Percentiles rank a stretch among this genome's conserved stretches.
These are phyloP conservation scores for Eunapius fragilis DNA, from an alignment of 37 sponge, comb jelly and placozoan genomes.

Conservation along the genomic window DNA sequence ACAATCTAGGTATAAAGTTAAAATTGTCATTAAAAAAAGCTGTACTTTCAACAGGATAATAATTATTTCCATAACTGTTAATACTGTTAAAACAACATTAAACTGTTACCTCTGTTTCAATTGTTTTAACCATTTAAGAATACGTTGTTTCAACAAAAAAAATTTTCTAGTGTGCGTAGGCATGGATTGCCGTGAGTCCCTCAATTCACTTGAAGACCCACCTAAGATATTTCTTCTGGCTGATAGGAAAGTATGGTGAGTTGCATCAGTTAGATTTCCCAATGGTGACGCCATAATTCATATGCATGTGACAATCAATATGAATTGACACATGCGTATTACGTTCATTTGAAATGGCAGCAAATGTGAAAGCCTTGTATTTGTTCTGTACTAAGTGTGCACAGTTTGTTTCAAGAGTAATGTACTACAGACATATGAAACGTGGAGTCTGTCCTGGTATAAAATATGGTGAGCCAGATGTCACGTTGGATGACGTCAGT, in stretches of 20 bases:
- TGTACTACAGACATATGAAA: not conserved
- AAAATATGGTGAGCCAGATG: not conserved
- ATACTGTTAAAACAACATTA: too few relatives aligned
- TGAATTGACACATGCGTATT: not conserved
- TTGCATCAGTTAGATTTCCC: not conserved
- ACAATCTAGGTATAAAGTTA: too few relatives aligned
- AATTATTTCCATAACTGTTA: too few relatives aligned
- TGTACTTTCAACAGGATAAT: too few relatives aligned
- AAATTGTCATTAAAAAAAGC: too few relatives aligned
- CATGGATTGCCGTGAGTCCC: not conserved
- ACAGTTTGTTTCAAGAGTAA: not conserved
- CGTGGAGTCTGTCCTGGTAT: not conserved
- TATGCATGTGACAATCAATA: too few relatives aligned
- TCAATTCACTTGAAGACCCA: not conserved
- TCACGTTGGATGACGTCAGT: not conserved
- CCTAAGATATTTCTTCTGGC: not conserved
- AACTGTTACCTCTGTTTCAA: too few relatives aligned
- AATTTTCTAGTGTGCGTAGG: too few relatives aligned
- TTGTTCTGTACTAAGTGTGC: not conserved
- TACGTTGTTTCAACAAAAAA: too few relatives aligned
- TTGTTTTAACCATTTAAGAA: too few relatives aligned
- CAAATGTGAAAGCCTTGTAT: not conserved
- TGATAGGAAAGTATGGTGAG: not conserved
- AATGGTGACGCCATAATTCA: not conserved
- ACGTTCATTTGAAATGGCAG: not conserved